Evolutionary conservation across 2,888 invertebrate genomes (phyloP), one percentile per base, ranked within the genome.

Genomic region (Anorthoa munda): DNA sequence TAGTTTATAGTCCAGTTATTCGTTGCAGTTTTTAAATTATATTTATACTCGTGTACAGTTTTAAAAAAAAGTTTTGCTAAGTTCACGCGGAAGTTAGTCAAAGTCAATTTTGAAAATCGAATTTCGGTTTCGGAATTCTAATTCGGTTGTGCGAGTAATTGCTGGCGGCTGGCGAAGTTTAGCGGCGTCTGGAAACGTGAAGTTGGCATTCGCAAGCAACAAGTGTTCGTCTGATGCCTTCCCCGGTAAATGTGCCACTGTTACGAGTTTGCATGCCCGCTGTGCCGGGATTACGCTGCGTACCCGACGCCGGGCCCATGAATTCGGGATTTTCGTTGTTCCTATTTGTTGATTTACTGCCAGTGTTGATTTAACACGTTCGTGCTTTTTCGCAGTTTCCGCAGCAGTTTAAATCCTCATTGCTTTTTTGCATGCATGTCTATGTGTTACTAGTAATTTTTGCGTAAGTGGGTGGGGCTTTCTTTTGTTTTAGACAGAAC

Each of bases 251-350:
- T 94, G 94, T 94, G 93, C 91, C 91, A 93, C 90, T 94, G 93
- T 94, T 94, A 93, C 93, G 91, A 92, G 90, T 95, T 95, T 95
- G 96, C 96, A 96, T 95, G 95, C 94, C 92, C 92, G 92, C 92
- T 93, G 90, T 88, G 86, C 90, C 91, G 88, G 93, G 94, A 94
- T 94, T 94, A 94, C 89, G 90, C 90, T 90, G 89, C 91, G 86
- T 90, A 89, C 85, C 85, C 88, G 88, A 88, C 88, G 89, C 90
- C 89, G 84, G 83, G 83, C 79, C 86, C 85, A 88, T 87, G 89
- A 93, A 92, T 93, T 93, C 87, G 91, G 91, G 89, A 92, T 92
- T 91, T 88, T 85, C 85, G 81, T 86, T 86, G 87, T 90, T 84
- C 77, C 67, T 88, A 89, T 91, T 90, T 92, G 90, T 91, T 92